A percentile compares a stretch with the other conserved stretches of the same genome.
Conservation (phyloP, 2,113 vertebrate species). For the Strix aluco region DNA sequence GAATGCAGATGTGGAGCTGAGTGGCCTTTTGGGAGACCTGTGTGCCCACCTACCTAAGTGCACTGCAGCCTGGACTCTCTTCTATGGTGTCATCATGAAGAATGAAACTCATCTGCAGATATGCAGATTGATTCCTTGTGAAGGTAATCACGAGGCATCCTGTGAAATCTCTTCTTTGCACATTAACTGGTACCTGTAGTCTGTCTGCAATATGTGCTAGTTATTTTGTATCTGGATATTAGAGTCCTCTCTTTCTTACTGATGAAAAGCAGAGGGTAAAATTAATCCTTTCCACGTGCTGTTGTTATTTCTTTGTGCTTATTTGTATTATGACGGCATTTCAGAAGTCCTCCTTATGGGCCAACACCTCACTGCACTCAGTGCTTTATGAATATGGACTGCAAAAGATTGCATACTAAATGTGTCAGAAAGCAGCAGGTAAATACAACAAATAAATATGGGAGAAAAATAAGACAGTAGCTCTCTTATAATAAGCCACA, state of each 20-base stretch:
- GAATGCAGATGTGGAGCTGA: neutral
- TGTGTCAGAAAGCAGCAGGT: neutral
- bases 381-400: neutral
- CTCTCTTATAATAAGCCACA: neutral
- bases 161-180: neutral
- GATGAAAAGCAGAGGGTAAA: neutral
- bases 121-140: neutral
- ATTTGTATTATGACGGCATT: neutral
- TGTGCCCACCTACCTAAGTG: neutral
- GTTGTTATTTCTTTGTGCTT: neutral
- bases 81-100: neutral
- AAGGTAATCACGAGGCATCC: neutral
- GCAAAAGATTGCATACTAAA: neutral
- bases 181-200: neutral
- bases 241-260: neutral
- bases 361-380: accelerated
- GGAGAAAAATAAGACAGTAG: neutral
- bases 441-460: neutral
- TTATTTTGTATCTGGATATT: neutral
- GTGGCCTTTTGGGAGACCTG: neutral
- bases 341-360: neutral
- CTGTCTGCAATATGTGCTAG: neutral
- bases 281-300: neutral
- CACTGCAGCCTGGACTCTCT: neutral
- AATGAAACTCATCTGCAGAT: neutral